Evolutionary conservation across 2,797 vertebrate genomes (phyloP).

Genomic region (Anguilla obscura): DNA sequence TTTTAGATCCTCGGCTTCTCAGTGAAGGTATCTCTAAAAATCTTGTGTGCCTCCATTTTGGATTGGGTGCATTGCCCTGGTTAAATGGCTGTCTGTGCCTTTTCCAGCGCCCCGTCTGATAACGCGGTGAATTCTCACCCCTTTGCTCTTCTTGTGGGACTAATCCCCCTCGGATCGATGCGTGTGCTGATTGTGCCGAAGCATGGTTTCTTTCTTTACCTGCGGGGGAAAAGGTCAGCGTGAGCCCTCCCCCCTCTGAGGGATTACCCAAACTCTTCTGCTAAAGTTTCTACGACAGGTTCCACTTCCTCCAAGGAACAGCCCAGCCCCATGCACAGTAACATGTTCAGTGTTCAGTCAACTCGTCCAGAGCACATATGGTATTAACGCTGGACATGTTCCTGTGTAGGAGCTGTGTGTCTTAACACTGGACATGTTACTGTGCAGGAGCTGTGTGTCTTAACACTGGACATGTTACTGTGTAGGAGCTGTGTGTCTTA

Average conservation of each 20-base stretch:
- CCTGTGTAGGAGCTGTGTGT: too few relatives aligned
- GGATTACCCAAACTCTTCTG: background rate
- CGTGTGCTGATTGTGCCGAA: background rate
- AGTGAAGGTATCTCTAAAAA: background rate
- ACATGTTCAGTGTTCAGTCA: too few relatives aligned
- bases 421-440: too few relatives aligned
- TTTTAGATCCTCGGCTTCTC: background rate
- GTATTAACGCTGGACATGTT: too few relatives aligned
- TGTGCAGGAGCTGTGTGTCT: too few relatives aligned
- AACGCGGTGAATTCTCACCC: background rate
- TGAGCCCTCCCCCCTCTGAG: background rate
- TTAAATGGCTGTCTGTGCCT: background rate
- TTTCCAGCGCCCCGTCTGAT: background rate
- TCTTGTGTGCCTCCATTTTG: background rate
- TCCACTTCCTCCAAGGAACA: background rate
- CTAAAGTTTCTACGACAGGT: background rate
- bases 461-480: too few relatives aligned
- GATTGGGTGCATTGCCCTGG: background rate
- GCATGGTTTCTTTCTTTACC: background rate
- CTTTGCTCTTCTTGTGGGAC: background rate
- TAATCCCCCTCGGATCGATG: background rate
- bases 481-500: too few relatives aligned
- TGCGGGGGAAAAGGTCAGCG: background rate
- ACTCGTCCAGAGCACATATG: too few relatives aligned
- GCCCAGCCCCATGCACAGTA: background rate